Evolutionary conservation across 2,113 vertebrate genomes (phyloP), one percentile per base, ranked within the genome.

Genomic region (Brachirus orientalis): DNA sequence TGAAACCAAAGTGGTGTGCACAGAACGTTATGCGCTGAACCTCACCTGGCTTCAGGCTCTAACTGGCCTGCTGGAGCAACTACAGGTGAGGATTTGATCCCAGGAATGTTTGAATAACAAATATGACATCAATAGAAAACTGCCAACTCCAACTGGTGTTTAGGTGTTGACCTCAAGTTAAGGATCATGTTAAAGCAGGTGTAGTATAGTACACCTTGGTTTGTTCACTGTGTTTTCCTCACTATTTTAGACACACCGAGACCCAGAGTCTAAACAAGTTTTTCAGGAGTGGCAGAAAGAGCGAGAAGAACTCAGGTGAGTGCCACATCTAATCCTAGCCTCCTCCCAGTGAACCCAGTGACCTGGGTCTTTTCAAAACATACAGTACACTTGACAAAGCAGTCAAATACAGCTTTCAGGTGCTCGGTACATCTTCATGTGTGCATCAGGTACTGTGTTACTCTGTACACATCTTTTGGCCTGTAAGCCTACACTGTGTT

Each of bases 1-100:
- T 0, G 95, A 95, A 82, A 95, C 94, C 3, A 94, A 92, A 78
- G 92, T 95, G 62, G 94, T 95, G 63, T 93, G 94, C 84, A 94
- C 94, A 0, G 75, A 92, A 16, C 92, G 92, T 38, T 95, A 94
- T 14, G 88, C 93, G 0, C 86, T 91, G 79, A 93, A 85, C 48
- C 93, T 95, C 70, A 95, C 95, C n/a, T 95, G 95, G 94, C 88
- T 95, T 10, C 94, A 95, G 81, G 94, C 94, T 6, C 90, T 95
- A 20, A 95, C 95, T 1, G 95, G 94, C 6, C 86, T 95, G 33
- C 69, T 95, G 88, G 95, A 95, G 46, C 93, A 92, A 5, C 89
- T 95, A 53, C 95, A 95, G 94, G 95, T 95, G 74, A 82, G 71
- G 11, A 3, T 36, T 7, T 33, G 36, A 65, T 44, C n/a, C 9